phyloP scores from a whole-genome alignment of 1,140 invertebrate species.

The Drosophila suzukii region DNA sequence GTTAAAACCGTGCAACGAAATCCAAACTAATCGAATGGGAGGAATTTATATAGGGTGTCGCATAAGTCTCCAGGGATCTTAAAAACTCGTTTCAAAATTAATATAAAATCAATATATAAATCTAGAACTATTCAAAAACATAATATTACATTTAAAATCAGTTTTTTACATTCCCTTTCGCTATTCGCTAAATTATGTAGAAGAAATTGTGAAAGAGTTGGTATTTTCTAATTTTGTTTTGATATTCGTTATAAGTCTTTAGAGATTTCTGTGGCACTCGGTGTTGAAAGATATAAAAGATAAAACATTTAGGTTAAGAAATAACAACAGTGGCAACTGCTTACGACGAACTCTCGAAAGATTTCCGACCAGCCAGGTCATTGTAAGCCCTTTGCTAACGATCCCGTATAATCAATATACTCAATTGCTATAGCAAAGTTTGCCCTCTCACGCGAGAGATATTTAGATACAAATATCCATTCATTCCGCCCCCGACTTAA shows the following conservation, averaged over 20 bases:
- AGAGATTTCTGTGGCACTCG: constrained; percentile 7
- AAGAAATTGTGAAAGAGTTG: too few species aligned
- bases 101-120: too few species aligned
- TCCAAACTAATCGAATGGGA: constrained; percentile 33
- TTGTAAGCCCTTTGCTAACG: constrained; percentile 22
- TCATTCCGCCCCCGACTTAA: constrained; percentile 4
- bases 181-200: too few species aligned
- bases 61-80: background rate
- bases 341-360: background rate
- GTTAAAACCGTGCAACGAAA: constrained; percentile 54
- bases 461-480: constrained; percentile 1
- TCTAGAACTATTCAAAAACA: too few species aligned
- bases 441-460: constrained; percentile 16
- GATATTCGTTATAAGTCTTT: background rate
- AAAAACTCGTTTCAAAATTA: background rate
- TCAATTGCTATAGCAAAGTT: constrained; percentile 24
- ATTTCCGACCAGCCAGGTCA: background rate
- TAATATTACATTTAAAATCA: background rate
- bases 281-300: background rate
- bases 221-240: background rate
- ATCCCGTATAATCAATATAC: constrained; percentile 30
- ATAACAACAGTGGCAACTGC: constrained; percentile 4
- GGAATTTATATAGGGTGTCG: background rate
- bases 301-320: constrained; percentile 26
- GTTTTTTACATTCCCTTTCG: background rate